Evolutionary conservation across 2,888 invertebrate species (phyloP).

Genomic region (Alloscopus bannaensis): DNA sequence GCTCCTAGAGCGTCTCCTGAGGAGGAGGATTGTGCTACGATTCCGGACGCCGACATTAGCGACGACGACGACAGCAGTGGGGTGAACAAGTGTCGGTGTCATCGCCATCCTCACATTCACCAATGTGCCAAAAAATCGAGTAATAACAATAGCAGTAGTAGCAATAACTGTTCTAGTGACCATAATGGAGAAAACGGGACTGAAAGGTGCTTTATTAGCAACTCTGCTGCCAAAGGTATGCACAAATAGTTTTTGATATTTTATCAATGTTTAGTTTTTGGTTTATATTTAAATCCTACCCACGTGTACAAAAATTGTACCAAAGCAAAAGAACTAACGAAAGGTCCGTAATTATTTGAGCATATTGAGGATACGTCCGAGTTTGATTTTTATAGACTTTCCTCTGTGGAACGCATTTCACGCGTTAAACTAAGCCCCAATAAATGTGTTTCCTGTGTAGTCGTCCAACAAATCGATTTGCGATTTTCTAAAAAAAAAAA

Average conservation of each 20-base stretch:
- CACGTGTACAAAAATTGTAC: not conserved
- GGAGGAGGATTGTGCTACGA: constrained; percentile 77
- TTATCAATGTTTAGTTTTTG: not conserved
- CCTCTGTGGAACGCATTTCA: not conserved
- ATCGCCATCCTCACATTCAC: constrained; percentile 59
- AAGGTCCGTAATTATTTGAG: not conserved
- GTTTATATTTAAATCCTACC: not conserved
- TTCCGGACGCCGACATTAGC: constrained; percentile 70
- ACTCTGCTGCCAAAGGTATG: constrained; percentile 72
- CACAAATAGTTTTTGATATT: not conserved
- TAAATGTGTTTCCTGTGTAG: too few relatives aligned
- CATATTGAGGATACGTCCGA: not conserved
- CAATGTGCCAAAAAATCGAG: constrained; percentile 70
- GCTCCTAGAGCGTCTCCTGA: constrained; percentile 92
- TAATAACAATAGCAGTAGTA: constrained; percentile 56
- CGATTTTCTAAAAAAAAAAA: too few relatives aligned
- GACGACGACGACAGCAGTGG: constrained; percentile 70
- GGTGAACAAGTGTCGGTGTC: constrained; percentile 55
- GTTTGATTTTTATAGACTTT: constrained; percentile 1
- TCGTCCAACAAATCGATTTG: too few relatives aligned
- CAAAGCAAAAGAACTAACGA: not conserved
- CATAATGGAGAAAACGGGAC: constrained; percentile 69
- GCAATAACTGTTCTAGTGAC: constrained; percentile 55
- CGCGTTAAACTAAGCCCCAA: not conserved
- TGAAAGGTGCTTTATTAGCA: constrained; percentile 72